Percentiles rank a stretch among this genome's conserved stretches.
Conservation (phyloP, 2,888 invertebrate genomes). For the Caradrina clavipalpis region DNA sequence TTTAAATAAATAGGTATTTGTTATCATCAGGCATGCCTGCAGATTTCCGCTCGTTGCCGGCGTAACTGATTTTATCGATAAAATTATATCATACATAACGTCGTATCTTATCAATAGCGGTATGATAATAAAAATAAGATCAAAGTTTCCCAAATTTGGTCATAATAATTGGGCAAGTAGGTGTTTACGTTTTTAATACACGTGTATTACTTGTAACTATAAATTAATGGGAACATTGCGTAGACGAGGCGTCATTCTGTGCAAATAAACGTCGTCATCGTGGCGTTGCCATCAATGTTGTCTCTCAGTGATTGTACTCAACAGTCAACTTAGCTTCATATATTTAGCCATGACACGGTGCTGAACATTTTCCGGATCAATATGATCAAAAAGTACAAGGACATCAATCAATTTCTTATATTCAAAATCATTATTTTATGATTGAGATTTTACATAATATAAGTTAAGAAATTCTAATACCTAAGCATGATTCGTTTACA, state of each 20-base stretch:
- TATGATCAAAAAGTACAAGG: constrained; percentile 10
- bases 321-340: constrained; percentile 12
- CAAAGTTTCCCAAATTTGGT: constrained; percentile 23
- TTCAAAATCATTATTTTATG: too few species aligned
- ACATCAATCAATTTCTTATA: too few species aligned
- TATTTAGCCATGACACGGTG: constrained; percentile 32
- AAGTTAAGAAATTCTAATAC: too few species aligned
- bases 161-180: constrained; percentile 13
- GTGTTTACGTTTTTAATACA: constrained; percentile 30
- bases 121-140: constrained; percentile 26
- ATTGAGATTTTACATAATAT: too few species aligned
- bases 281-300: constrained; percentile 61
- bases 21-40: constrained; percentile 14
- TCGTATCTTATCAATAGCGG: constrained; percentile 29
- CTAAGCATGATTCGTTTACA: too few species aligned
- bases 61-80: constrained; percentile 37
- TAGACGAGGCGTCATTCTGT: constrained; percentile 63
- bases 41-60: background rate
- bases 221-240: constrained; percentile 36
- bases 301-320: constrained; percentile 27
- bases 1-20: constrained; percentile 5
- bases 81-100: constrained; percentile 25
- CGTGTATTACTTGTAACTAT: constrained; percentile 16
- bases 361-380: constrained; percentile 11
- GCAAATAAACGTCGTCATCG: constrained; percentile 65